Evolutionary conservation across 2,888 invertebrate species (phyloP), one percentile per base, ranked within the genome.

Genomic region (Agrypnus murinus): DNA sequence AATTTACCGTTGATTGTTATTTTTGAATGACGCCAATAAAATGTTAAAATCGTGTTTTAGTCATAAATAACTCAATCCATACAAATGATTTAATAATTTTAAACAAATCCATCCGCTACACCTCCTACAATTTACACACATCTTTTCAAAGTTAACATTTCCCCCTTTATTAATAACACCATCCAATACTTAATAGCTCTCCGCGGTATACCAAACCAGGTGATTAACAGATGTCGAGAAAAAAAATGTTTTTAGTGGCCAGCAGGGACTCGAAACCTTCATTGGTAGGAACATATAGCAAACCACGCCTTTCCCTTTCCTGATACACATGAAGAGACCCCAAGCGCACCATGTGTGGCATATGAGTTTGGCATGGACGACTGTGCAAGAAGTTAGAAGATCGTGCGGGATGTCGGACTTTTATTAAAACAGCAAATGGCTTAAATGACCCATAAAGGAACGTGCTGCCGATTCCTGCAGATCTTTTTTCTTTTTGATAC

Each of bases 141-240:
- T 25, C 25, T 25, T 25, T 25, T 25, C n/a, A n/a, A n/a, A n/a
- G 25, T 25, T 25, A 25, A 25, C 5, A 3, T 25, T 25, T 5
- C 5, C 25, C 38, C 58, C 46, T 32, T 63, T 45, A 46, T 63
- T 17, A 34, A 55, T 76, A 75, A 77, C 77, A 76, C 78, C 78
- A 74, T 79, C 76, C 79, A 66, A 66, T 3, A 70, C 74, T 78
- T 80, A 80, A 81, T 81, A 80, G 80, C 78, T 77, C 78, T 79
- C 77, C 74, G 80, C 80, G 80, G 80, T 78, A 76, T 78, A 78
- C 77, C 78, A 75, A 77, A 76, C 78, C 80, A 78, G 82, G 81
- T 82, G 81, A 82, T 82, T 82, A 82, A 81, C 82, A 82, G 82
- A 81, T 81, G 82, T 82, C 79, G 79, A 81, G 80, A 79, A 81